These are phyloP conservation scores for Cheilosia scutellata DNA, from an alignment of 2,888 invertebrate genomes.

Conservation along the genomic window DNA sequence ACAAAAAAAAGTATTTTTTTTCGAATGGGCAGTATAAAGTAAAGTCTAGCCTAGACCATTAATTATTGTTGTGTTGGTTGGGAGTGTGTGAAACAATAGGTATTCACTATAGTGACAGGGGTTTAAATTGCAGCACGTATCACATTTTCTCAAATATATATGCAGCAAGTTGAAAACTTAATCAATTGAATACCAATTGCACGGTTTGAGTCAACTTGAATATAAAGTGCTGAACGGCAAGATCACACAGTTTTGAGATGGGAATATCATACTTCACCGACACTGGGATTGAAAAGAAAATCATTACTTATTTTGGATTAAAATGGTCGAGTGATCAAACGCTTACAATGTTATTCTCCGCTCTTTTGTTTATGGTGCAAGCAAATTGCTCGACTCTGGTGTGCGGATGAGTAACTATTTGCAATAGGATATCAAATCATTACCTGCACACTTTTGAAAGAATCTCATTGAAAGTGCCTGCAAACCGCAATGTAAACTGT, in stretches of 20 bases:
- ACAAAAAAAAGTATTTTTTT: too few species aligned
- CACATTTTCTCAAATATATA: too few species aligned
- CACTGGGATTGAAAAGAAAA: too few species aligned
- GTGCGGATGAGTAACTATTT: constrained; percentile 8
- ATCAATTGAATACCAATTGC: neutral
- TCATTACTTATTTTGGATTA: constrained; percentile 2
- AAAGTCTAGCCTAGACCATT: too few species aligned
- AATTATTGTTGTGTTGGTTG: too few species aligned
- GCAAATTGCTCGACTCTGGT: neutral
- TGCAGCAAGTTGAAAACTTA: too few species aligned
- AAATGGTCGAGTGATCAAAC: constrained; percentile 15
- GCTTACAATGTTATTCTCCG: constrained; percentile 2
- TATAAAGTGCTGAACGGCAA: neutral
- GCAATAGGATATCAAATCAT: constrained; percentile 2
- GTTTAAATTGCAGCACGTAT: too few species aligned
- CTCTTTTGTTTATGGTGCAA: neutral
- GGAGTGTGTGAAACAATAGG: too few species aligned
- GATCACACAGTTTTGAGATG: constrained; percentile 1
- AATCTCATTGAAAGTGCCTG: neutral
- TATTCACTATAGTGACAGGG: too few species aligned
- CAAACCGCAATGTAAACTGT: neutral
- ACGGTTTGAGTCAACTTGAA: neutral
- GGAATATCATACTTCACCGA: neutral
- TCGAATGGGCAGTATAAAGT: too few species aligned
- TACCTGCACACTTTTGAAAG: too few species aligned